A percentile compares a stretch with the other conserved stretches of the same genome.
These are phyloP conservation scores for Equus przewalskii DNA, from an alignment of 2,113 vertebrate species.

Conservation along the genomic window DNA sequence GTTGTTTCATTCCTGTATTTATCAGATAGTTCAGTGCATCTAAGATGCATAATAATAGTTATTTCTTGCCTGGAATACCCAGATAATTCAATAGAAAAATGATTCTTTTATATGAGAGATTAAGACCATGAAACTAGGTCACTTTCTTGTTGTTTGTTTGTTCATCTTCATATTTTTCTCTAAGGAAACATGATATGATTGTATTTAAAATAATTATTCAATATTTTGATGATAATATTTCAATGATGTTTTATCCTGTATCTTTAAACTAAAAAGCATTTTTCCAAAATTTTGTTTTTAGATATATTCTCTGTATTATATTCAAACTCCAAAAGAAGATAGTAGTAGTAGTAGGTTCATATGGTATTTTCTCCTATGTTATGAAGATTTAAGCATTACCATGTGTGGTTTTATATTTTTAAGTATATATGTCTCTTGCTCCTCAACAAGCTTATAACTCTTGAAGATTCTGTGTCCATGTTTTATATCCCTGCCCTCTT, in stretches of 20 bases:
- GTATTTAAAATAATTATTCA: background rate
- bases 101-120: background rate
- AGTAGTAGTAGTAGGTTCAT: background rate
- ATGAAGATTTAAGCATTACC: background rate
- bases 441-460: background rate
- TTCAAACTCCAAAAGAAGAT: slow-evolving; percentile 6
- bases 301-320: background rate
- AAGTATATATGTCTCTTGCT: background rate
- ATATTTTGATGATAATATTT: background rate
- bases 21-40: background rate
- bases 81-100: background rate
- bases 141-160: slow-evolving; percentile 8
- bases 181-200: background rate
- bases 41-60: background rate
- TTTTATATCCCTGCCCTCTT: background rate
- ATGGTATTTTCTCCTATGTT: background rate
- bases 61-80: slow-evolving; percentile 3
- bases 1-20: background rate
- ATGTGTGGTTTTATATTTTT: background rate
- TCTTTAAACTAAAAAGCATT: slow-evolving; percentile 39
- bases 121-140: background rate
- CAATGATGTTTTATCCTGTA: background rate
- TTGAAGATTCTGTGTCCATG: background rate
- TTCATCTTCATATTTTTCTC: background rate
- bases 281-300: slow-evolving; percentile 15